Percentiles rank a stretch among this genome's conserved stretches.
These are phyloP conservation scores for Sweltsa coloradensis DNA, from an alignment of 1,140 invertebrate genomes.

Conservation along the genomic window DNA sequence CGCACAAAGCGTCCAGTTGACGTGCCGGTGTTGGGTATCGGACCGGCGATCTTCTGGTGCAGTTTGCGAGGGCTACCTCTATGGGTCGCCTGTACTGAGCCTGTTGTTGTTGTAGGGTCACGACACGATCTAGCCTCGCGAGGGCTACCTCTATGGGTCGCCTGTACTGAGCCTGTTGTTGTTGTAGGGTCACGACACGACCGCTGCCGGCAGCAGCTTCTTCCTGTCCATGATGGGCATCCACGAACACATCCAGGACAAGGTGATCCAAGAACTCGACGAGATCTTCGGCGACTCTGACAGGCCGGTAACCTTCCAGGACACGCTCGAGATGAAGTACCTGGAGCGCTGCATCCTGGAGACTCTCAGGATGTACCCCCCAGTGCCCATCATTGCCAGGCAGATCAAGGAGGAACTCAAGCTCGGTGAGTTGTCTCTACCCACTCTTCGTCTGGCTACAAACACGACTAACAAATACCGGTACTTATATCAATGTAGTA, in stretches of 20 bases:
- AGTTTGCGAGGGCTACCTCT: too few relatives aligned
- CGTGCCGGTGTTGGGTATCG: too few relatives aligned
- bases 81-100: too few relatives aligned
- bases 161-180: too few relatives aligned
- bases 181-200: slow-evolving; percentile 52
- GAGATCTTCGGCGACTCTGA: slow-evolving; percentile 70
- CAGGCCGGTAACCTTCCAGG: slow-evolving; percentile 55
- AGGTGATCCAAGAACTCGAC: slow-evolving; percentile 68
- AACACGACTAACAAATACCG: too few relatives aligned
- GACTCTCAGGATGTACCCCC: slow-evolving; percentile 68
- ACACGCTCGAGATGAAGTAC: slow-evolving; percentile 70
- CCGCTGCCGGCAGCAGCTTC: slow-evolving; percentile 50
- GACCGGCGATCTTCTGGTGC: too few relatives aligned
- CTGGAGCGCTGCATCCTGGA: slow-evolving; percentile 74
- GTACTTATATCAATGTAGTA: too few relatives aligned
- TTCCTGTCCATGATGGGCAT: slow-evolving; percentile 69
- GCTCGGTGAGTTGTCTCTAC: slow-evolving; percentile 42
- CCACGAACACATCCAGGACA: slow-evolving; percentile 58
- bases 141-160: too few relatives aligned
- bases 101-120: too few relatives aligned
- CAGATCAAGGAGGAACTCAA: slow-evolving; percentile 54
- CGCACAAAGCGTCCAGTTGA: too few relatives aligned
- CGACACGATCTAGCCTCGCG: too few relatives aligned
- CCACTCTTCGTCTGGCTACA: too few relatives aligned
- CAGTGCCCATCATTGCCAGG: slow-evolving; percentile 69